Conservation (phyloP, 2,797 vertebrate species). For the Trachurus trachurus region DNA sequence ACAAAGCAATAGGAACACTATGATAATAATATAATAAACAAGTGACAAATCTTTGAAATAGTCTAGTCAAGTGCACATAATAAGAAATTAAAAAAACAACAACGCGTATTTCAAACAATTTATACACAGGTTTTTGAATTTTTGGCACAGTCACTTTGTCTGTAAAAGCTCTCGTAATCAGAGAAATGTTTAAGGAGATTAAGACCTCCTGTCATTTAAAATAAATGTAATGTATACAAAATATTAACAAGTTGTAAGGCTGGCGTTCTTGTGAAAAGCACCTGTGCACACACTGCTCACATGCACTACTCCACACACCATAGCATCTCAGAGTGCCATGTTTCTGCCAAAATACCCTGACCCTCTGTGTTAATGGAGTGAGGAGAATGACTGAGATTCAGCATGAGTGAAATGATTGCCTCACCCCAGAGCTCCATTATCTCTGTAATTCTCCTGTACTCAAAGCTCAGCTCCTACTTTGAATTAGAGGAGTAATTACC, state of each 20-base stretch:
- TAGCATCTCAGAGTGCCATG: background rate
- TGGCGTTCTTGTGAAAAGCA: background rate
- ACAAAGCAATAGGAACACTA: constrained; percentile 29
- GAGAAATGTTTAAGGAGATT: constrained; percentile 24
- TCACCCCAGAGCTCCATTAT: constrained; percentile 30
- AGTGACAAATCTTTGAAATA: constrained; percentile 5
- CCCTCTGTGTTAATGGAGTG: constrained; percentile 7
- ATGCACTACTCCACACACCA: background rate
- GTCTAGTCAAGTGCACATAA: constrained; percentile 7
- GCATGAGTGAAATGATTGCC: constrained; percentile 1
- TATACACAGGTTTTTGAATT: background rate
- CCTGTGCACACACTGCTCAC: background rate
- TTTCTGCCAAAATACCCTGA: background rate
- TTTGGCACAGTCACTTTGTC: constrained; percentile 9
- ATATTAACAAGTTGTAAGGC: background rate
- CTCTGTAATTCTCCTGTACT: constrained; percentile 20
- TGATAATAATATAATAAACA: constrained; percentile 11
- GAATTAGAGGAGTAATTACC: background rate
- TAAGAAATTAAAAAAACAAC: background rate
- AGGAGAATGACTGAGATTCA: constrained; percentile 10
- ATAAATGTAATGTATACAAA: background rate
- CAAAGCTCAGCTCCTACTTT: constrained; percentile 3
- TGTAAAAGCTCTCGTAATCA: constrained; percentile 9
- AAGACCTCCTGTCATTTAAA: background rate
- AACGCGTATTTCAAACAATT: constrained; percentile 3